Evolutionary conservation across 2,797 vertebrate species (phyloP).

Genomic region (Syngnathus acus): DNA sequence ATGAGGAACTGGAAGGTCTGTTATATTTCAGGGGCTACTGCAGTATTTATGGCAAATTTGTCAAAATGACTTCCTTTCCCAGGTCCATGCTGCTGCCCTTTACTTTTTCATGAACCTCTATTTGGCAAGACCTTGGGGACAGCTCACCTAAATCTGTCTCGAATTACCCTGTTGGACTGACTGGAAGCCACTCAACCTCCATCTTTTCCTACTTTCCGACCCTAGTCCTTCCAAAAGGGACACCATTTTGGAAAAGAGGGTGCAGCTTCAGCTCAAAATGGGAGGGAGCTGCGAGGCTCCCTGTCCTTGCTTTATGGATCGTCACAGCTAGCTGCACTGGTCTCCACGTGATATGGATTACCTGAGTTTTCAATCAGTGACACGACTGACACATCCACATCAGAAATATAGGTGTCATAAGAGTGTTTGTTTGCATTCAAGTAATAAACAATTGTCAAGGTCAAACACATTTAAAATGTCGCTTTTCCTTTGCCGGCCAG

Average conservation of each 20-base stretch:
- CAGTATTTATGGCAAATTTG: slow-evolving; percentile 13
- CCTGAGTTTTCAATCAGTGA: slow-evolving; percentile 52
- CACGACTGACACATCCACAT: slow-evolving; percentile 50
- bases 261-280: slow-evolving; percentile 11
- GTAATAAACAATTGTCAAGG: slow-evolving; percentile 49
- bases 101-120: slow-evolving; percentile 25
- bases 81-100: slow-evolving; percentile 33
- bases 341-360: slow-evolving; percentile 57
- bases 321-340: slow-evolving; percentile 41
- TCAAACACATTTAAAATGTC: background rate
- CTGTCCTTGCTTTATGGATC: slow-evolving; percentile 42
- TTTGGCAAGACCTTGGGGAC: slow-evolving; percentile 43
- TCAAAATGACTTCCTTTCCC: slow-evolving; percentile 40
- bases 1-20: slow-evolving; percentile 11
- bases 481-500: background rate
- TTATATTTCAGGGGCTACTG: slow-evolving; percentile 16
- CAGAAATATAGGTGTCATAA: slow-evolving; percentile 28
- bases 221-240: slow-evolving; percentile 14
- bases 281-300: slow-evolving; percentile 16
- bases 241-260: background rate
- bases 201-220: slow-evolving; percentile 11
- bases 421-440: slow-evolving; percentile 35
- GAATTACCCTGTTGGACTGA: slow-evolving; percentile 40
- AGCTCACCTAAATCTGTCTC: slow-evolving; percentile 49
- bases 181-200: slow-evolving; percentile 4